Percentiles rank a stretch among this genome's conserved stretches.
Evolutionary conservation across 1,140 invertebrate species (phyloP).

Genomic region (Lepidurus apus): DNA sequence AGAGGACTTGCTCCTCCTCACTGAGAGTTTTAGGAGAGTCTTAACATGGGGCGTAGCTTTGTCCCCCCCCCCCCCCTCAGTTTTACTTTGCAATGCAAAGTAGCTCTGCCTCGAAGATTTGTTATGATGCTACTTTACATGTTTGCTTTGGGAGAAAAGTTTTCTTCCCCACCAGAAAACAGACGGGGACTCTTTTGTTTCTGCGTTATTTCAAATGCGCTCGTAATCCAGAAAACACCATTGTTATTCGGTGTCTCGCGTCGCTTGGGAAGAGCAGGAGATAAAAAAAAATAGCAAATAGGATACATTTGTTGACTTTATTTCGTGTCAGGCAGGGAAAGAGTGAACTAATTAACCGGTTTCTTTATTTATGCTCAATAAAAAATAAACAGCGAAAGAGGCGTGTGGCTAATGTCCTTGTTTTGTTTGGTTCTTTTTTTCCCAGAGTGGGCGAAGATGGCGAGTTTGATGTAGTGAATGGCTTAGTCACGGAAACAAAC

Average conservation of each 20-base stretch:
- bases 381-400: no score
- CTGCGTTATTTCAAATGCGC: neutral
- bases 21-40: no score
- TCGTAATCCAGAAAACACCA: conserved; percentile 8
- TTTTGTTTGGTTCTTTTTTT: conserved; percentile 39
- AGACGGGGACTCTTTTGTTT: neutral
- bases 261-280: neutral
- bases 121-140: conserved; percentile 22
- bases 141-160: neutral
- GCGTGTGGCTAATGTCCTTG: neutral
- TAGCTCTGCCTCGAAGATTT: neutral
- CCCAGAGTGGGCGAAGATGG: conserved; percentile 61
- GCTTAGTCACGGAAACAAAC: conserved; percentile 60
- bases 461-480: conserved; percentile 56
- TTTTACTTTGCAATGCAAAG: conserved; percentile 7
- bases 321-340: neutral
- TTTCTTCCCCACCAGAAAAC: neutral
- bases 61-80: neutral
- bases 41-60: neutral
- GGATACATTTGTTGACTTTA: conserved; percentile 4
- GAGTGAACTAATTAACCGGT: neutral
- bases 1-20: neutral
- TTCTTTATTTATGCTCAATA: no score
- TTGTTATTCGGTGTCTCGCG: neutral
- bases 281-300: neutral